Percentiles rank a stretch among this genome's conserved stretches.
Evolutionary conservation across 2,888 invertebrate species (phyloP).

Genomic region (Campoplex nolae): DNA sequence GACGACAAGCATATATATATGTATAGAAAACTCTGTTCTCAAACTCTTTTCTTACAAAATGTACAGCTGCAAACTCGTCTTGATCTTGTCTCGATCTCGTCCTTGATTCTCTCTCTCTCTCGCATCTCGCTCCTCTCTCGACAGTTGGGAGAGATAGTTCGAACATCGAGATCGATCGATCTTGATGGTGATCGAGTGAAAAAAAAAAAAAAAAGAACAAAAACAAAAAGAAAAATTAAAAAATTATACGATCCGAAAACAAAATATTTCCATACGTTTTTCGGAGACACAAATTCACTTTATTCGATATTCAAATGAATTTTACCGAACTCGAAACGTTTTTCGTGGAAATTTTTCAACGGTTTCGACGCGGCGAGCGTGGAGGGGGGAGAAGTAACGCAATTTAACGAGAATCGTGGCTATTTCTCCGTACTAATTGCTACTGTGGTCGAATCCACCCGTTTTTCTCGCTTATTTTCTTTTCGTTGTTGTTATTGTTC

Average conservation of each 20-base stretch:
- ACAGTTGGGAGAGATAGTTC: slow-evolving; percentile 6
- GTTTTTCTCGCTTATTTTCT: slow-evolving; percentile 1
- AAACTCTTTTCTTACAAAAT: slow-evolving; percentile 43
- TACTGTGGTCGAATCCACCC: slow-evolving; percentile 15
- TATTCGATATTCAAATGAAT: neutral
- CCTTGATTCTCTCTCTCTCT: slow-evolving; percentile 30
- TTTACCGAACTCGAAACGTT: neutral
- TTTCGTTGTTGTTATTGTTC: neutral
- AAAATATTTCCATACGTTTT: neutral
- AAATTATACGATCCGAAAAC: neutral
- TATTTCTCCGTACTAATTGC: slow-evolving; percentile 13
- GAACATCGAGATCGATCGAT: slow-evolving; percentile 13
- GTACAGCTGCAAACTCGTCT: slow-evolving; percentile 58
- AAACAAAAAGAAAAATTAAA: neutral
- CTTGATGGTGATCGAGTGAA: neutral
- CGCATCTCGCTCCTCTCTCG: slow-evolving; percentile 8
- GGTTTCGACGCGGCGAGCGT: neutral
- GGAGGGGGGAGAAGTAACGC: neutral
- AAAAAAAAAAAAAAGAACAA: neutral
- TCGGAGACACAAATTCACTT: neutral
- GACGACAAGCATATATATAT: neutral
- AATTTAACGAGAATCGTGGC: slow-evolving; percentile 15
- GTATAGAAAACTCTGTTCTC: slow-evolving; percentile 23
- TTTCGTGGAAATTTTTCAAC: neutral
- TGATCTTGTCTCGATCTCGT: slow-evolving; percentile 51